A percentile compares a stretch with the other conserved stretches of the same genome.
Conservation (phyloP, 2,888 invertebrate species). For the Aleiodes leptofemur region DNA sequence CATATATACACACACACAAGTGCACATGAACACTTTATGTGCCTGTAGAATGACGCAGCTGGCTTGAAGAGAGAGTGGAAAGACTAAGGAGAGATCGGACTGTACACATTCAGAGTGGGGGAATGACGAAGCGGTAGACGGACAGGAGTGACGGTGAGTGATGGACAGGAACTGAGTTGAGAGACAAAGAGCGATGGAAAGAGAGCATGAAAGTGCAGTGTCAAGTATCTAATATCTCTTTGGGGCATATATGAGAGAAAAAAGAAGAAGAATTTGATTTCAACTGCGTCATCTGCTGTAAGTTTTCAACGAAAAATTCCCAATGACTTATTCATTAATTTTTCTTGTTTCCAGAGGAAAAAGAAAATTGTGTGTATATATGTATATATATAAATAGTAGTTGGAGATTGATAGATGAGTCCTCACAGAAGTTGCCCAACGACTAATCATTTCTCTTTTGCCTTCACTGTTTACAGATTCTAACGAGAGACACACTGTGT, state of each 20-base stretch:
- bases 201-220: slow-evolving; percentile 51
- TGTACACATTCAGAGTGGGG: slow-evolving; percentile 32
- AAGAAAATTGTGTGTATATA: no score
- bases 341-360: background rate
- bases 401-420: slow-evolving; percentile 32
- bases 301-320: background rate
- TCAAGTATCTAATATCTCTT: slow-evolving; percentile 42
- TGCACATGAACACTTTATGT: no score
- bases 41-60: slow-evolving; percentile 41
- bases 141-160: slow-evolving; percentile 67
- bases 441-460: slow-evolving; percentile 39
- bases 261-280: slow-evolving; percentile 14
- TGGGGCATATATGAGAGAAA: slow-evolving; percentile 9
- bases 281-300: background rate
- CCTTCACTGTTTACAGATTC: slow-evolving; percentile 10
- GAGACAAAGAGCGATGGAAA: slow-evolving; percentile 57
- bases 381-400: background rate
- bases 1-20: background rate
- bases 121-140: slow-evolving; percentile 62
- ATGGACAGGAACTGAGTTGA: slow-evolving; percentile 67
- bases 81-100: slow-evolving; percentile 26
- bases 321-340: slow-evolving; percentile 16
- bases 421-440: slow-evolving; percentile 41
- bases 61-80: slow-evolving; percentile 38
- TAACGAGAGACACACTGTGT: slow-evolving; percentile 26